A percentile compares a stretch with the other conserved stretches of the same genome.
Conservation (phyloP, 1,140 invertebrate genomes). For the Cylas formicarius region DNA sequence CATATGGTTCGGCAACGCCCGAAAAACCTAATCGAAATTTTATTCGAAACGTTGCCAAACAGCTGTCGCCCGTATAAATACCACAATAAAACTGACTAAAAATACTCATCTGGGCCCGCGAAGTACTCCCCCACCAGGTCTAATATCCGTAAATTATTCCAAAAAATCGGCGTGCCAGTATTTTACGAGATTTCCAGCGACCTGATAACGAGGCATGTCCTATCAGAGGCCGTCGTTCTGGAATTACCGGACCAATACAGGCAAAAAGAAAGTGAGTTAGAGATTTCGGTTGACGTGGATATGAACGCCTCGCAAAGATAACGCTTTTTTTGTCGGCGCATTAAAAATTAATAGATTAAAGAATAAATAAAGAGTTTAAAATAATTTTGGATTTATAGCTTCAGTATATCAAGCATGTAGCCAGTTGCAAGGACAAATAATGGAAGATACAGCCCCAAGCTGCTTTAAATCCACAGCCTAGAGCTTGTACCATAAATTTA, state of each 20-base stretch:
- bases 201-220: conserved; percentile 36
- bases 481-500: too few species aligned
- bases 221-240: conserved; percentile 56
- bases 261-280: conserved; percentile 33
- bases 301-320: conserved; percentile 5
- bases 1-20: too few species aligned
- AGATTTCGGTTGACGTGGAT: conserved; percentile 1
- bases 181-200: conserved; percentile 19
- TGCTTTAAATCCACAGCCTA: too few species aligned
- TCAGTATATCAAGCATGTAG: not conserved
- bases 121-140: too few species aligned
- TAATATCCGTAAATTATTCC: too few species aligned
- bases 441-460: too few species aligned
- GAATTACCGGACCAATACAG: conserved; percentile 31
- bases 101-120: too few species aligned
- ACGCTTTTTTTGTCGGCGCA: conserved; percentile 2
- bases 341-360: not conserved
- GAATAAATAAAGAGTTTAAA: conserved; percentile 7
- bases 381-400: conserved; percentile 2
- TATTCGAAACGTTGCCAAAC: too few species aligned
- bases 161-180: conserved; percentile 18
- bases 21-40: too few species aligned
- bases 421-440: too few species aligned
- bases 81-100: too few species aligned
- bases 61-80: too few species aligned